Evolutionary conservation across 2,113 vertebrate species (phyloP), one percentile per base, ranked within the genome.

Genomic region (Tenebrosternarchus preto): DNA sequence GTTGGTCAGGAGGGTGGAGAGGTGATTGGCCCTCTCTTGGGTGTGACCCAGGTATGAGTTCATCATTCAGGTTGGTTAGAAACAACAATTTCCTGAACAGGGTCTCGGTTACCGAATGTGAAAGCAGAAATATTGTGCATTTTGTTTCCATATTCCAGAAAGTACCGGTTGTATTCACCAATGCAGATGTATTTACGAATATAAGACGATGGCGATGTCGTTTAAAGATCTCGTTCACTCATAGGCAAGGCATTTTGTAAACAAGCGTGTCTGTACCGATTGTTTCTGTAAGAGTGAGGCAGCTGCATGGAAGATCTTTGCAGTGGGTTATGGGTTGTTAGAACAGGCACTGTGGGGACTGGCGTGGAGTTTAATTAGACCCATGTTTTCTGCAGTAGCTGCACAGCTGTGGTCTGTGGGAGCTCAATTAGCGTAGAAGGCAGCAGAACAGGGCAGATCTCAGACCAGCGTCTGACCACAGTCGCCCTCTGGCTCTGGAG

Each of bases 351-450:
- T 19, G 5, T 46, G 11, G 53, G 20, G 46, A 68, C 16, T 25
- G 29, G 16, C 17, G 8, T n/a, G 33, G n/a, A 61, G 17, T 27
- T 69, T 78, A 43, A 60, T 69, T 69, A 27, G 31, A 59, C 33
- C 17, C 7, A 15, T 43, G 39, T 72, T 72, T 50, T 53, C 43
- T 63, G 46, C 2, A 53, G 24, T 24, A 43, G 25, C 57, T 31
- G 24, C 25, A 72, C 77, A 72, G 57, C 77, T 63, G 68, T 61
- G 68, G 43, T 63, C 39, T 24, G 3, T 63, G 5, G n/a, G 59
- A 66, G 76, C 16, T 57, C 36, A 78, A 56, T 77, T 56, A 57
- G 71, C 11, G 8, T 63, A n/a, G n/a, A n/a, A n/a, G 31, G 7
- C 46, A 43, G 57, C 11, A 29, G 56, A n/a, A n/a, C 33, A 61